Base-by-base conservation (phyloP, 2,113 vertebrate species). In the Athene noctua region DNA sequence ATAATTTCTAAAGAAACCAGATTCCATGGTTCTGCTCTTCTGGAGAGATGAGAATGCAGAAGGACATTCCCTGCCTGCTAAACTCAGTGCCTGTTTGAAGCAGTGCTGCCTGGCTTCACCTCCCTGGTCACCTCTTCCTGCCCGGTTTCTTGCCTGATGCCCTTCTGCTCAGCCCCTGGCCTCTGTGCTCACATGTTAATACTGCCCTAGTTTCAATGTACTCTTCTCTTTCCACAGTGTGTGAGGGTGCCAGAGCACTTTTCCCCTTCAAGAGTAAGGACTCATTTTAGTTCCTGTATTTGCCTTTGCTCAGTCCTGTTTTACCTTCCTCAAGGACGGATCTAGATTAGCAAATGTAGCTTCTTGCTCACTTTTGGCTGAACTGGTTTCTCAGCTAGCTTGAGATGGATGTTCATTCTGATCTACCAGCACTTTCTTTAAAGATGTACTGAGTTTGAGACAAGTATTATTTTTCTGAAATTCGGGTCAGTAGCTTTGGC, bases 181-280 rank as follows among this genome's bases (percentile, higher is more conserved):
- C 52, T 52, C 42, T n/a, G 22, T 0, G 1, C 49, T 52, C 47
- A 71, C 32, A 3, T 13, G 7, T 66, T 67, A 44, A 6, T 14
- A 5, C 42, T 67, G 49, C 54, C 46, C 44, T 42, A 42, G 10
- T 68, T 57, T 68, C 55, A 44, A 1, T 7, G 8, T 21, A 25
- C 61, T 22, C 18, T 58, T 7, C 32, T 72, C 22, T 25, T 73
- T 14, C 54, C 1, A 0, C 4, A 20, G 44, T 7, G 22, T 3
- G 0, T 3, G 5, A 54, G 32, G 19, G 13, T 57, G 11, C 36
- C 0, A 0, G 27, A 46, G 23, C 25, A 36, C 62, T 57, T 46
- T 46, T 20, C 27, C 40, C 14, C 44, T 34, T 63, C 15, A 55
- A 34, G 38, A 71, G 42, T 20, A 59, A 40, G 27, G 46, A 71